Conservation (phyloP, 1,140 invertebrate genomes). For the Helicoverpa armigera region DNA sequence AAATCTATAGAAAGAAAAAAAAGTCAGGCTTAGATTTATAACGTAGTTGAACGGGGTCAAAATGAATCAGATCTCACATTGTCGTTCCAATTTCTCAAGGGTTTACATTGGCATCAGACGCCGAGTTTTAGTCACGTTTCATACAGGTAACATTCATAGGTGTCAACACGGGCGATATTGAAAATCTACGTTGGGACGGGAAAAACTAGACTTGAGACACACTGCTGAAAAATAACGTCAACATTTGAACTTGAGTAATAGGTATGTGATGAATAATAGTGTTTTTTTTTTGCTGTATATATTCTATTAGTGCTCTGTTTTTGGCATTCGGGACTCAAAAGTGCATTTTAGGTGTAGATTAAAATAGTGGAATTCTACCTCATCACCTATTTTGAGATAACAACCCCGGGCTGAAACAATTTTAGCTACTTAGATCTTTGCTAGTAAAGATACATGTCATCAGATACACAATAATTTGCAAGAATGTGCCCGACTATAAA, state of each 20-base stretch:
- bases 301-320: too few species aligned
- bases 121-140: slow-evolving; percentile 53
- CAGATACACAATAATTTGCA: not conserved
- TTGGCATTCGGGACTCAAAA: too few species aligned
- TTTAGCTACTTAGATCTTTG: not conserved
- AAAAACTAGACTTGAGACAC: slow-evolving; percentile 38
- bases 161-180: slow-evolving; percentile 52
- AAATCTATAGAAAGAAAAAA: not conserved
- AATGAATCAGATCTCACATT: not conserved
- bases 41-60: not conserved
- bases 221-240: not conserved
- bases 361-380: too few species aligned
- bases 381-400: not conserved
- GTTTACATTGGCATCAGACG: slow-evolving; percentile 23
- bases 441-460: not conserved
- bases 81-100: not conserved
- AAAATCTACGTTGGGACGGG: slow-evolving; percentile 50
- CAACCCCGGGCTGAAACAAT: not conserved
- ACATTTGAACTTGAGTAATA: not conserved
- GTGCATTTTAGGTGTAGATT: too few species aligned
- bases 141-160: slow-evolving; percentile 52
- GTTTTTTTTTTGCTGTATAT: too few species aligned
- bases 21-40: not conserved
- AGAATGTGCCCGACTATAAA: slow-evolving; percentile 1
- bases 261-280: not conserved